Percentiles rank a stretch among this genome's conserved stretches.
Conservation (phyloP, 35 echinoderm and acorn worm species). For the Heliocidaris tuberculata region DNA sequence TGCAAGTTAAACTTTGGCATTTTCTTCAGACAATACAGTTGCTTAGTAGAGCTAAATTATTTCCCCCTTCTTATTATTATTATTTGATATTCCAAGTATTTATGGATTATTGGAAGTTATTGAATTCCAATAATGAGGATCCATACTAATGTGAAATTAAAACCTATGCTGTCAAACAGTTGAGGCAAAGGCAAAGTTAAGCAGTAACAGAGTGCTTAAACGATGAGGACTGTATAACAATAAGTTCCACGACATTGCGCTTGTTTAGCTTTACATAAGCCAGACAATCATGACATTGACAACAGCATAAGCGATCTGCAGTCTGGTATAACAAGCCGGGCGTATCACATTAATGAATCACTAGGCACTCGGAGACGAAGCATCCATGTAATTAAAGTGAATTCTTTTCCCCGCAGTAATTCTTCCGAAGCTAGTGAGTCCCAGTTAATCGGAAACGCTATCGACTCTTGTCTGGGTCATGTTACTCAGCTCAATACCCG, state of each 20-base stretch:
- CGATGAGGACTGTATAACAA: no score
- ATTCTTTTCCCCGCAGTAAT: neutral
- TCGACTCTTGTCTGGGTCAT: slow-evolving; percentile 28
- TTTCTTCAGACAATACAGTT: no score
- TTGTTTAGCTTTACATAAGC: neutral
- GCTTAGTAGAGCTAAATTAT: no score
- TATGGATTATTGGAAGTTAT: no score
- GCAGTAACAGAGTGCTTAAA: no score
- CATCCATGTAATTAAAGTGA: neutral
- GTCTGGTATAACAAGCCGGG: neutral
- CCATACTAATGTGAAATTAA: no score
- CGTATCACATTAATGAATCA: neutral
- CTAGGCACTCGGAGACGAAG: slow-evolving; percentile 5
- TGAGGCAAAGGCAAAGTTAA: no score
- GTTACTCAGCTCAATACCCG: slow-evolving; percentile 31
- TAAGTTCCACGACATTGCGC: neutral
- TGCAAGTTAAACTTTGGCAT: no score
- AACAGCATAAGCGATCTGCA: neutral
- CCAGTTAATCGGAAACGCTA: neutral
- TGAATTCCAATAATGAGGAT: no score
- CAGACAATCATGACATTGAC: neutral
- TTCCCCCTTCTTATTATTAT: no score
- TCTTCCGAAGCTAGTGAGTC: neutral
- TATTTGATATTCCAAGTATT: no score
- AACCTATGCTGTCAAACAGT: no score